These are phyloP conservation scores for Odontamblyopus rebecca DNA, from an alignment of 2,797 vertebrate species.

Conservation along the genomic window DNA sequence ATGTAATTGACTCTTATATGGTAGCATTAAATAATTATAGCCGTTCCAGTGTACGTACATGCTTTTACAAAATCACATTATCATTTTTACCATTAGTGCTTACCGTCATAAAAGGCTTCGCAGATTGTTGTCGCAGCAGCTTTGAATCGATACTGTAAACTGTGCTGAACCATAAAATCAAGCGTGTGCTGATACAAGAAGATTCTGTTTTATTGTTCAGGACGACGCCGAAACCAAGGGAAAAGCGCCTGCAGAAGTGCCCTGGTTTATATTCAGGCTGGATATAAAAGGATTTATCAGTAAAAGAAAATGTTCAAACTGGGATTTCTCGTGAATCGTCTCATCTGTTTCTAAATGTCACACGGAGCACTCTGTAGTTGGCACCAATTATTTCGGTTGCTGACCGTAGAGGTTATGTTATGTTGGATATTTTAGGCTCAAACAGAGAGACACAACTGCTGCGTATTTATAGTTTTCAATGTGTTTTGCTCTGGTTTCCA, in stretches of 20 bases:
- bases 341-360: constrained; percentile 18
- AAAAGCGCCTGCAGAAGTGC: too few species aligned
- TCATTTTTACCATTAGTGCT: not conserved
- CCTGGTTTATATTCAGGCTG: not conserved
- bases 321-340: not conserved
- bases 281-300: not conserved
- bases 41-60: not conserved
- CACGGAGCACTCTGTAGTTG: constrained; percentile 17
- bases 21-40: too few species aligned
- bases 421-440: not conserved
- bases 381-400: constrained; percentile 30
- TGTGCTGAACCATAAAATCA: not conserved
- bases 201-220: not conserved
- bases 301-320: not conserved
- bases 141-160: not conserved
- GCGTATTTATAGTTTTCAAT: not conserved
- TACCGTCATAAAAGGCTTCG: not conserved
- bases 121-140: not conserved
- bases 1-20: too few species aligned
- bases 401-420: constrained; percentile 3
- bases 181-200: not conserved
- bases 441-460: not conserved
- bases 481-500: too few species aligned
- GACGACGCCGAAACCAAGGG: not conserved
- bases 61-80: not conserved